Evolutionary conservation across 1,140 invertebrate genomes (phyloP).

Genomic region (Aphidius gifuensis): DNA sequence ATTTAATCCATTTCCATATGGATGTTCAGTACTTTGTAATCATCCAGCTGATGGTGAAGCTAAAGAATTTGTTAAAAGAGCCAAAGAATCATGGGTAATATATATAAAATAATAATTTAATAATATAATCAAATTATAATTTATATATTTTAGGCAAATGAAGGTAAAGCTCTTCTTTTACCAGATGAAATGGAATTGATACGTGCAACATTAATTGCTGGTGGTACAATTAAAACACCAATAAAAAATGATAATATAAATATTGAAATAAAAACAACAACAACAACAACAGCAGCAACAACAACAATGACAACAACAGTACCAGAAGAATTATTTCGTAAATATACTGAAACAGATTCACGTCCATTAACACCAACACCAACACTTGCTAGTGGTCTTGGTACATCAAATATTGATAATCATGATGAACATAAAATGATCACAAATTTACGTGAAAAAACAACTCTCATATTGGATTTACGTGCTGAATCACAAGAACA

Average conservation of each 20-base stretch:
- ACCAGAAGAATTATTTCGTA: conserved; percentile 62
- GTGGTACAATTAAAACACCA: conserved; percentile 14
- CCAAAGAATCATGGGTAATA: conserved; percentile 69
- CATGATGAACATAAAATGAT: conserved; percentile 26
- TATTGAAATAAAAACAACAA: conserved; percentile 1
- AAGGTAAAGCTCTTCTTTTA: conserved; percentile 53
- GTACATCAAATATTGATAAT: conserved; percentile 18
- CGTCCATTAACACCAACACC: conserved; percentile 71
- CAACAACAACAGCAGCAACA: conserved; percentile 17
- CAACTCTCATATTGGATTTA: conserved; percentile 51
- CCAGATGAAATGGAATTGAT: conserved; percentile 57
- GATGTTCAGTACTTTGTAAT: conserved; percentile 77
- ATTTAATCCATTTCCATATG: conserved; percentile 74
- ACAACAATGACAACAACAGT: conserved; percentile 37
- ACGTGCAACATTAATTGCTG: conserved; percentile 43
- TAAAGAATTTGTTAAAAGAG: conserved; percentile 68
- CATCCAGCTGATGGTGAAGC: conserved; percentile 73
- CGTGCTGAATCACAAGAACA: conserved; percentile 37
- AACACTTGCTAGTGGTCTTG: conserved; percentile 63
- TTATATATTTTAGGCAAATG: conserved; percentile 42
- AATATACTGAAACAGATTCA: conserved; percentile 78
- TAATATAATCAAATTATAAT: not conserved
- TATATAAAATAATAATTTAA: not conserved
- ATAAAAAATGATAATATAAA: no score
- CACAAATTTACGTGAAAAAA: conserved; percentile 36